These are phyloP conservation scores for Numida meleagris DNA, from an alignment of 2,113 vertebrate genomes.

Conservation along the genomic window DNA sequence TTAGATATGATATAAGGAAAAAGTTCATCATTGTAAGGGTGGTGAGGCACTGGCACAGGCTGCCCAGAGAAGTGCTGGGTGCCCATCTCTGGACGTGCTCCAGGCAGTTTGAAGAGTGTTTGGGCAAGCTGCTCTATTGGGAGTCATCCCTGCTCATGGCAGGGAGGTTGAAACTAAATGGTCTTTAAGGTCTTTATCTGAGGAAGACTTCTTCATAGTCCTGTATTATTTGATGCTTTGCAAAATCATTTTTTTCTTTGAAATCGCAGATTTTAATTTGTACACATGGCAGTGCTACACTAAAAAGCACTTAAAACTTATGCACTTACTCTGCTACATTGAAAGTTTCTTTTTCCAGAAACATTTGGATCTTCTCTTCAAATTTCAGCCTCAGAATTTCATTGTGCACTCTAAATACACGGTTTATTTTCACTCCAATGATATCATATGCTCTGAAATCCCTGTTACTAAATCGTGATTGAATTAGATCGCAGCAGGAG, in stretches of 20 bases:
- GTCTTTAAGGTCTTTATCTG: too few relatives aligned
- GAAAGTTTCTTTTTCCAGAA: conserved; percentile 71
- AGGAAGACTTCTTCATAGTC: background rate
- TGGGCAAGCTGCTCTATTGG: too few relatives aligned
- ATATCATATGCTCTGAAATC: conserved; percentile 79
- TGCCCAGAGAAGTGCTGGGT: too few relatives aligned
- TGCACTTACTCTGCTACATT: conserved; percentile 50
- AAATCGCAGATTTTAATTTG: background rate
- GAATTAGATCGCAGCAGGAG: conserved; percentile 82
- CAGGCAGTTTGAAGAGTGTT: too few relatives aligned
- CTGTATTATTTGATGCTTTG: background rate
- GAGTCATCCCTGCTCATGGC: too few relatives aligned
- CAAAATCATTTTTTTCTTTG: background rate
- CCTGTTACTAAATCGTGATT: conserved; percentile 80
- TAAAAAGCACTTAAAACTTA: background rate
- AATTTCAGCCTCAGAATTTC: conserved; percentile 83
- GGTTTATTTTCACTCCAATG: conserved; percentile 80
- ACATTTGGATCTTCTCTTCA: conserved; percentile 82
- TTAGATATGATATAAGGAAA: too few relatives aligned
- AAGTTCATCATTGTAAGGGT: too few relatives aligned
- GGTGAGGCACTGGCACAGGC: too few relatives aligned
- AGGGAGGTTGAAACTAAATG: too few relatives aligned
- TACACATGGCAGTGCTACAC: background rate
- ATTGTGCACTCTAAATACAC: conserved; percentile 83
- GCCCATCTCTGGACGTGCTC: too few relatives aligned